Evolutionary conservation across 2,113 vertebrate genomes (phyloP).

Genomic region (Hydrolagus affinis): DNA sequence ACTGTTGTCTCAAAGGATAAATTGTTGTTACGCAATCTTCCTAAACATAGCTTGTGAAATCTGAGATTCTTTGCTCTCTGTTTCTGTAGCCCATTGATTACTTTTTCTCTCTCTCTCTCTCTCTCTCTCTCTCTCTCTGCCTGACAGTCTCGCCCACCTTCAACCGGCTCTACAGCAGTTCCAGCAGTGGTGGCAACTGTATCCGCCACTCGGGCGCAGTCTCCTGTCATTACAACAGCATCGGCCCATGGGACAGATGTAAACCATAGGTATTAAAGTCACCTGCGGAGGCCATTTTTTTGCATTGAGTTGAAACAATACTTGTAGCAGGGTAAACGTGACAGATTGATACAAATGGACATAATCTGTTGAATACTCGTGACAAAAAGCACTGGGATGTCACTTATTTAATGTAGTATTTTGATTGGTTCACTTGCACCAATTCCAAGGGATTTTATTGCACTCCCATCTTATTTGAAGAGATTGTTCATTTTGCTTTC

Average conservation of each 20-base stretch:
- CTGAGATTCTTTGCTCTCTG: background rate
- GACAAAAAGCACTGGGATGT: too few relatives aligned
- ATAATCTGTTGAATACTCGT: background rate
- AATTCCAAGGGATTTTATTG: too few relatives aligned
- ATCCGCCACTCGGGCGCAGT: conserved; percentile 83
- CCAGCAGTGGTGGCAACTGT: conserved; percentile 89
- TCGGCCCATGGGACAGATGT: conserved; percentile 80
- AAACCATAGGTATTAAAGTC: conserved; percentile 65
- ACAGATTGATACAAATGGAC: background rate
- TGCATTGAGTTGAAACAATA: background rate
- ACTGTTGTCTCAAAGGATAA: too few relatives aligned
- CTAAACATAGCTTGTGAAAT: background rate
- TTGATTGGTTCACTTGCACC: too few relatives aligned
- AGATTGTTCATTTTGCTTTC: too few relatives aligned
- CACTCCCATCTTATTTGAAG: too few relatives aligned
- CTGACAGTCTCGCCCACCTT: conserved; percentile 75
- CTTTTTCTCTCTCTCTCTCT: background rate
- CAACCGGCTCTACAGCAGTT: conserved; percentile 82
- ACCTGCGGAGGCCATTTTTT: too few relatives aligned
- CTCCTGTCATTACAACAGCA: conserved; percentile 82
- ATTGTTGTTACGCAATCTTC: too few relatives aligned
- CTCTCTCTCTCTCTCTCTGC: conserved; percentile 31
- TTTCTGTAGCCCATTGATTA: too few relatives aligned
- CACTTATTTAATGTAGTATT: too few relatives aligned
- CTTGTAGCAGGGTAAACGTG: background rate